Conservation (phyloP, 2,888 invertebrate genomes). For the Fragum sueziense region DNA sequence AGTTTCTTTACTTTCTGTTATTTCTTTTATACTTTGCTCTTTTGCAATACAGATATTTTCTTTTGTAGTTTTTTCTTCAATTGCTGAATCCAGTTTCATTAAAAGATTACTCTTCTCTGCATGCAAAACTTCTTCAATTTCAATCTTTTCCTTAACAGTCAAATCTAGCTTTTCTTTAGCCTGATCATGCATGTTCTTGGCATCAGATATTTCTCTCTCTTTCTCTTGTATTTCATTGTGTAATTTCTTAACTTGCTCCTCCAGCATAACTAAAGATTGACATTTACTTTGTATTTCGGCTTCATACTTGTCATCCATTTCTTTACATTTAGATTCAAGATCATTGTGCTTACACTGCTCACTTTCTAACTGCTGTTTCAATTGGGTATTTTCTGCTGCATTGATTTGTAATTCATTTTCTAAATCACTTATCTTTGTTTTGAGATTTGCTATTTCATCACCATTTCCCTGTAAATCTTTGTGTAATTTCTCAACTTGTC, state of each 20-base stretch:
- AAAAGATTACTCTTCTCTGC: background rate
- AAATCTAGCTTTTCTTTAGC: background rate
- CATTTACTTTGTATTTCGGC: background rate
- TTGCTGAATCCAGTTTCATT: background rate
- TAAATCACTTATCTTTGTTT: too few species aligned
- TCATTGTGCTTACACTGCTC: background rate
- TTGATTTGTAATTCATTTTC: too few species aligned
- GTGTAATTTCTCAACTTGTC: too few species aligned
- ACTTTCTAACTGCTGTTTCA: too few species aligned
- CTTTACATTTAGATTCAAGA: background rate
- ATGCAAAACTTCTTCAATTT: background rate
- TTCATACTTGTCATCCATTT: background rate
- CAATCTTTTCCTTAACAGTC: background rate
- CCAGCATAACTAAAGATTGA: background rate
- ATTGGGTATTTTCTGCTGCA: too few species aligned
- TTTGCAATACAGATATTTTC: slow-evolving; percentile 14
- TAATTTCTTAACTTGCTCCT: background rate
- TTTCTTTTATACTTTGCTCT: background rate
- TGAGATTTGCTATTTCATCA: too few species aligned
- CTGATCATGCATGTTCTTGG: background rate
- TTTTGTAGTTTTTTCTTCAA: background rate
- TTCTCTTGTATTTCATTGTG: background rate
- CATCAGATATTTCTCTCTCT: background rate
- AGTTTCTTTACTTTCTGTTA: background rate
- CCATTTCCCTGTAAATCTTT: too few species aligned